phyloP scores from a whole-genome alignment of 2,113 vertebrate genomes.

The Eulemur rufifrons region DNA sequence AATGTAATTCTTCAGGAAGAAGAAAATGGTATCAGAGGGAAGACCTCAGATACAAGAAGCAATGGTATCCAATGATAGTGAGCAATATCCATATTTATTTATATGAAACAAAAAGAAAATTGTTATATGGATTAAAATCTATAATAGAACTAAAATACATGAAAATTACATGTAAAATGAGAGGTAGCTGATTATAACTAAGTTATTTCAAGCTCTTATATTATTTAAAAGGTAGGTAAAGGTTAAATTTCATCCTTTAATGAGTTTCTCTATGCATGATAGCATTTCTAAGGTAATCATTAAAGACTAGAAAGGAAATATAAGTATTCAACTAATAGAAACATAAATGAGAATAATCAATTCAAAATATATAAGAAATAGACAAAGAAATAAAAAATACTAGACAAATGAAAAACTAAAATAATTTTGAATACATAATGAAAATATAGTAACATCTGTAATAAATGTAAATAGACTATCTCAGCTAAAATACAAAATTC shows the following conservation, averaged over 20 bases:
- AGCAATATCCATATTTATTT: not conserved
- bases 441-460: not conserved
- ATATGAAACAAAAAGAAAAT: slow-evolving; percentile 1
- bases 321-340: slow-evolving; percentile 2
- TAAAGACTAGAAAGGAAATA: not conserved
- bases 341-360: not conserved
- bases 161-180: not conserved
- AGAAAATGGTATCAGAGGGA: not conserved
- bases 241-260: not conserved
- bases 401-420: not conserved
- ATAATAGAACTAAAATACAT: not conserved
- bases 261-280: not conserved
- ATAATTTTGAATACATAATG: not conserved
- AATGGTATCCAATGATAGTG: not conserved
- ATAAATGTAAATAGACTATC: not conserved
- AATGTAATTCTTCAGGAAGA: not conserved
- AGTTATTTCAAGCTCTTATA: not conserved
- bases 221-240: not conserved
- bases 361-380: not conserved
- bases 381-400: not conserved
- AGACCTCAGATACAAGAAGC: not conserved
- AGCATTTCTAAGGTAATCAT: not conserved
- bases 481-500: slow-evolving; percentile 9
- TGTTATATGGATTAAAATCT: not conserved
- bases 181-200: not conserved